Base-by-base conservation (phyloP, 2,888 invertebrate species). In the Drosophila birchii region DNA sequence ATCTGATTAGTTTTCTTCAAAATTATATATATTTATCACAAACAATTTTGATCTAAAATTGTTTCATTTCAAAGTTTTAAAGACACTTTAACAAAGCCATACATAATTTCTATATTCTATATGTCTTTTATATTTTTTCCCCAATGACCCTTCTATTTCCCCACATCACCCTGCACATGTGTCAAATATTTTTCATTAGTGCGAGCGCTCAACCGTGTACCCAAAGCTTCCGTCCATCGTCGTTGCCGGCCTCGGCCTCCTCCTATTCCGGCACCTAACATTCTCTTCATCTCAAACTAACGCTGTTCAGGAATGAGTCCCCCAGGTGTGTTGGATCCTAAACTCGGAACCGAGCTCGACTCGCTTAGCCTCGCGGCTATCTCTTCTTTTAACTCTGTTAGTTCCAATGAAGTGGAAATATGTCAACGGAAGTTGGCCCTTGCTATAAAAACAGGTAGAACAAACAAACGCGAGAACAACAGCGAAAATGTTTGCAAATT, bases 391-490 rank as follows among this genome's bases (percentile, higher is more conserved):
- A 58, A 58, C 47, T 74, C 79, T 73, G 83, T 80, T 78, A 78
- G 63, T 80, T 80, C 78, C 86, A 85, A 87, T 86, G 89, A 89
- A 83, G 86, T 89, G 86, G 88, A 86, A 86, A 86, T 86, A 87
- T 86, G 86, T 86, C 87, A 89, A 74, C 84, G 88, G 86, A 84
- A 84, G 89, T 88, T 86, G 89, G 78, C 85, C 70, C 56, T 75
- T 72, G 64, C 81, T 71, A 76, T 73, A 76, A 72, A 71, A 78
- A 77, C 62, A 60, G 51, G 51, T 36, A 47, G 6, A 56, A 51
- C 47, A 62, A 62, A 69, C 53, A 71, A 72, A 29, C 45, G 23
- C 44, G 34, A 49, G 7, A 55, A 43, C 51, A 49, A 49, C 61
- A 49, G 67, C 69, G 69, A 67, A 67, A 67, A 67, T 67, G 67